Evolutionary conservation across 2,888 invertebrate species (phyloP).

Genomic region (Tenthredo notha): DNA sequence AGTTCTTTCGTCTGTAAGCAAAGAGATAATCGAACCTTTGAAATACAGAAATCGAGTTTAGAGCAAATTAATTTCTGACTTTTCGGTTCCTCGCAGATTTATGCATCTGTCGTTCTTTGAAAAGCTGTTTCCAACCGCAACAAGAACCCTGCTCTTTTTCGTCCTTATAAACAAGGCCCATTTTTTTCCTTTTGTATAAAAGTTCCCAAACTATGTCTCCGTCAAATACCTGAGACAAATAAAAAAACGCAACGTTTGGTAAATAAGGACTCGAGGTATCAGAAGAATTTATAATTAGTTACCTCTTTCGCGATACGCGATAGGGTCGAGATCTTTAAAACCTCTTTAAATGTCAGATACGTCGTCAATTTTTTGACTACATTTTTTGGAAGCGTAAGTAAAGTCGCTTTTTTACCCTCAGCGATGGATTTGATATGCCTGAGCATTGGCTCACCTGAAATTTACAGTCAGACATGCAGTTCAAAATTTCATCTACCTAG

Average conservation of each 20-base stretch:
- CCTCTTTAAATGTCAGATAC: constrained; percentile 49
- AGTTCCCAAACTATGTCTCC: constrained; percentile 65
- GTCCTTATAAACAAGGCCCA: constrained; percentile 23
- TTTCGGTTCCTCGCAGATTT: constrained; percentile 50
- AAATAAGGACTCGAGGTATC: neutral
- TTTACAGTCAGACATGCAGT: neutral
- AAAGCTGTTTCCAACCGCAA: constrained; percentile 63
- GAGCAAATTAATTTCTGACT: constrained; percentile 40
- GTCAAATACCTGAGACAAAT: constrained; percentile 62
- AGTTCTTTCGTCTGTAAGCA: neutral
- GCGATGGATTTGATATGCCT: constrained; percentile 41
- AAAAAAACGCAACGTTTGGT: neutral
- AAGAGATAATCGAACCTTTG: neutral
- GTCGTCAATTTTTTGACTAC: constrained; percentile 34
- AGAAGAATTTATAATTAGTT: neutral
- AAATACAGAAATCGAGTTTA: neutral
- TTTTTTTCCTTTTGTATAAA: constrained; percentile 62
- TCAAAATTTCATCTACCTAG: neutral
- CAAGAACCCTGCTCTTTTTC: constrained; percentile 56
- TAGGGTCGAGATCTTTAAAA: constrained; percentile 46
- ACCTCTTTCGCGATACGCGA: constrained; percentile 54
- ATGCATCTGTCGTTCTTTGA: constrained; percentile 59
- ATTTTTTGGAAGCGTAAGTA: constrained; percentile 53
- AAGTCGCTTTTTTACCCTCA: constrained; percentile 21
- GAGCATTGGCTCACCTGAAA: constrained; percentile 48